Base-by-base conservation (phyloP, 2,888 invertebrate genomes). In the Rhyacophila evoluta region DNA sequence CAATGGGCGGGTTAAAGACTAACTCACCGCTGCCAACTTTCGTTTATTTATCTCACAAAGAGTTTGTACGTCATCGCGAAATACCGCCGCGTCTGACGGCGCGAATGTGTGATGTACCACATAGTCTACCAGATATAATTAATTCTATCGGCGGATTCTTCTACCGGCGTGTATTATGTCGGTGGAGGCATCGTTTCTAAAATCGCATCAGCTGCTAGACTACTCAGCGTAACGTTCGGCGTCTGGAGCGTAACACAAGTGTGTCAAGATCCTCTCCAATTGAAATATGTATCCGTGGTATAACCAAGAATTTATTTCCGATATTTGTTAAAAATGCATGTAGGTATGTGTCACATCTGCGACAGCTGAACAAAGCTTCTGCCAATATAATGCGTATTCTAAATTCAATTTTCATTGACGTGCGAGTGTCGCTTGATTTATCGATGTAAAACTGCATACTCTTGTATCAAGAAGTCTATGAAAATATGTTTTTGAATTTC, bases 71-170 rank as follows among this genome's bases (percentile, higher is more conserved):
- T 55, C 55, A 55, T 55, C 15, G 19, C 10, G 55, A 55, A 55
- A 55, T 55, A 19, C 55, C 55, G 55, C 55, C 55, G 55, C 55
- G 55, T 55, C 55, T 55, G 55, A 55, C 55, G 55, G 15, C n/a
- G n/a, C n/a, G n/a, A n/a, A n/a, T n/a, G n/a, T 55, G 55, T 25
- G 19, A 19, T 19, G 55, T 19, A 25, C 55, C 25, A 19, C 10
- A 8, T 55, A 55, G 55, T 55, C 25, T 25, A 55, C 25, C 55
- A 12, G 41, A 15, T 41, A 41, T 15, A 19, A 55, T 55, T 15
- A 19, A 55, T 55, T 55, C 12, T 10, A 19, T 25, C 19, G 55
- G 8, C 12, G 55, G 55, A 25, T 8, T 5, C 12, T 15, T n/a
- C 12, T 39, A 12, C n/a, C n/a, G 39, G 12, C 11, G 12, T 39